Conservation (phyloP, 2,888 invertebrate genomes). For the Cerastis rubricosa region DNA sequence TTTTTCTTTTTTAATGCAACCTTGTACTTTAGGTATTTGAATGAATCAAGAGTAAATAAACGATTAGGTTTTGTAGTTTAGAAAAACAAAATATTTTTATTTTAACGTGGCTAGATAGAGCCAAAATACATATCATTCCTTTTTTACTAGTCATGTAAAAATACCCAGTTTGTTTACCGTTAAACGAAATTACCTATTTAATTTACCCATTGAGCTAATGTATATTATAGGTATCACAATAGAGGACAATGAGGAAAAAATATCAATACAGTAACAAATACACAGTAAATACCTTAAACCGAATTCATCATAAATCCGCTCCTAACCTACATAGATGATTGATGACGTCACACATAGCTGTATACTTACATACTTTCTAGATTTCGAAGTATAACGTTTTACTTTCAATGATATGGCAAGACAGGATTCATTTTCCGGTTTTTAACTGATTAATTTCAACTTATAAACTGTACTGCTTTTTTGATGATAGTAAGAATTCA, state of each 20-base stretch:
- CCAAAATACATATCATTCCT: neutral
- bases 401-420: neutral
- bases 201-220: too few species aligned
- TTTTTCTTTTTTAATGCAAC: too few species aligned
- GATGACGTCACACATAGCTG: neutral
- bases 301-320: neutral
- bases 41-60: neutral
- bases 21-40: neutral
- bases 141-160: neutral
- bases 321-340: neutral
- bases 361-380: neutral
- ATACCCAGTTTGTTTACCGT: neutral
- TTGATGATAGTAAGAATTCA: neutral
- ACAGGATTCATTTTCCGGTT: neutral
- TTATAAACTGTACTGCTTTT: neutral
- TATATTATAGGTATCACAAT: neutral
- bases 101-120: neutral
- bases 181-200: neutral
- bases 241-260: conserved; percentile 18
- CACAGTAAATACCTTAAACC: neutral
- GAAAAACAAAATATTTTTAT: neutral
- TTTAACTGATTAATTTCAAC: neutral
- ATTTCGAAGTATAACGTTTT: neutral
- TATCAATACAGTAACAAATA: conserved; percentile 13
- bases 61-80: neutral